A percentile compares a stretch with the other conserved stretches of the same genome.
phyloP scores from a whole-genome alignment of 2,113 vertebrate species.

The Probosciger aterrimus region DNA sequence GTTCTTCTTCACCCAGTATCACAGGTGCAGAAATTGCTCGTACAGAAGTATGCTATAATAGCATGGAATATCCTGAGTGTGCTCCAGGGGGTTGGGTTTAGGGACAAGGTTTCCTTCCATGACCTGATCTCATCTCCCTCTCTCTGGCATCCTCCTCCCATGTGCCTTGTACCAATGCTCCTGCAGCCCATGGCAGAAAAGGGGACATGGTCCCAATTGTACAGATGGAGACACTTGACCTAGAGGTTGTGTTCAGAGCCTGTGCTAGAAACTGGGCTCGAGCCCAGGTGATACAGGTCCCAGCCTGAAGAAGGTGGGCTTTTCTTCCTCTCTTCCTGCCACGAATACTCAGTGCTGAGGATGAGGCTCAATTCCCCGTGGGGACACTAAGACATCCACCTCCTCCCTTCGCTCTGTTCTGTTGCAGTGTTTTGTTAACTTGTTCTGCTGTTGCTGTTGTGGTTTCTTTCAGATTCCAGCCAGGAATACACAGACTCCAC shows the following conservation, averaged over 20 bases:
- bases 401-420: background rate
- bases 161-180: background rate
- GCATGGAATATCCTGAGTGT: background rate
- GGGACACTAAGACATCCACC: background rate
- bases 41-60: background rate
- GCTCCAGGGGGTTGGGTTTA: background rate
- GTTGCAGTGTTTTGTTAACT: background rate
- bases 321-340: background rate
- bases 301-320: background rate
- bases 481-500: conserved; percentile 99
- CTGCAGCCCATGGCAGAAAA: background rate
- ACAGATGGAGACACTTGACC: background rate
- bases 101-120: background rate
- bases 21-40: background rate
- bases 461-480: conserved; percentile 86
- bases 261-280: background rate
- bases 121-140: background rate
- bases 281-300: background rate
- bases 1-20: background rate
- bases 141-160: background rate
- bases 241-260: background rate
- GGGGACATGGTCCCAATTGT: background rate
- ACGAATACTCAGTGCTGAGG: background rate
- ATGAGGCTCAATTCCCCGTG: background rate
- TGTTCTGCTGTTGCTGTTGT: conserved; percentile 4